Evolutionary conservation across 2,888 invertebrate species (phyloP).

Genomic region (Idaea dimidiata): DNA sequence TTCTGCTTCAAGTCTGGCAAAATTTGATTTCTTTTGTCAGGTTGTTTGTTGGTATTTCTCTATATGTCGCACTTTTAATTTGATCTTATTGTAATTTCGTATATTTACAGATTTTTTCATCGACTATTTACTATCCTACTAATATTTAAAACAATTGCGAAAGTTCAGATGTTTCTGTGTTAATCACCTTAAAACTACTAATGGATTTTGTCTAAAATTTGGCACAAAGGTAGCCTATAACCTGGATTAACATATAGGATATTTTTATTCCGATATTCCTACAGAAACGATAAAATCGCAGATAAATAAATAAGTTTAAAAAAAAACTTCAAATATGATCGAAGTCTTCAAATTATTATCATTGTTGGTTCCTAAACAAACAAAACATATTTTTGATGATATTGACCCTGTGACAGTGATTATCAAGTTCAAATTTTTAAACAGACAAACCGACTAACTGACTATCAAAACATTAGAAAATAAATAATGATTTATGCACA

Average conservation of each 20-base stretch:
- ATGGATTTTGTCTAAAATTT: not conserved
- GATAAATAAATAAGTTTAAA: not conserved
- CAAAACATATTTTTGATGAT: not conserved
- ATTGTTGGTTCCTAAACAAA: not conserved
- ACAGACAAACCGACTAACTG: constrained; percentile 44
- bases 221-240: not conserved
- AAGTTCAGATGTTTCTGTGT: no score
- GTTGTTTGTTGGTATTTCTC: no score
- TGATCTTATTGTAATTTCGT: no score
- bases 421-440: constrained; percentile 53
- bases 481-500: constrained; percentile 55
- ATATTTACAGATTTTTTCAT: no score
- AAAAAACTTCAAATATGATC: not conserved
- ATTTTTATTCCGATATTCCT: no score
- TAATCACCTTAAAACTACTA: no score
- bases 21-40: no score
- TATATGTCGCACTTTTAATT: no score
- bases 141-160: no score
- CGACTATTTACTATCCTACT: no score
- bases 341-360: not conserved
- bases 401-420: constrained; percentile 41
- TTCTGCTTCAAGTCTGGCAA: no score
- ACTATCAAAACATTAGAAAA: constrained; percentile 52
- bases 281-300: no score
- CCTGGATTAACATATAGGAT: not conserved